Conservation (phyloP, 2,113 vertebrate genomes). For the Gadus chalcogrammus region DNA sequence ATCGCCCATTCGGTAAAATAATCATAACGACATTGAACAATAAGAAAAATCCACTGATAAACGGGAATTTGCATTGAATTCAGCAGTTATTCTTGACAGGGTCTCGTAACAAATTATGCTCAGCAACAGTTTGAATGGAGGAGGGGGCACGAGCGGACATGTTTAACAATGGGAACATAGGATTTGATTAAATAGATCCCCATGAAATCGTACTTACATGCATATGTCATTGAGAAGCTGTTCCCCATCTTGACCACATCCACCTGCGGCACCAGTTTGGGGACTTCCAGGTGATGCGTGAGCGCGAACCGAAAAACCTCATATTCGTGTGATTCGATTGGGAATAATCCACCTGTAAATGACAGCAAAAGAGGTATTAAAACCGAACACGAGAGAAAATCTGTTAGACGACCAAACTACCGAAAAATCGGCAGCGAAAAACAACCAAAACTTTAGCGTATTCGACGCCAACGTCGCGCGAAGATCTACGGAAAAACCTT, state of each 20-base stretch:
- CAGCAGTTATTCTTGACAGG: too few relatives aligned
- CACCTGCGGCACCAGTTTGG: slow-evolving; percentile 97
- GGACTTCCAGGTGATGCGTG: slow-evolving; percentile 95
- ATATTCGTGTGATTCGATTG: slow-evolving; percentile 96
- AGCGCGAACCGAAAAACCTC: slow-evolving; percentile 96
- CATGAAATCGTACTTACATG: slow-evolving; percentile 82
- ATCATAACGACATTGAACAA: too few relatives aligned
- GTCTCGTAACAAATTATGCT: too few relatives aligned
- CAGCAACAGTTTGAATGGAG: not conserved
- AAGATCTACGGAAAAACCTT: slow-evolving; percentile 6
- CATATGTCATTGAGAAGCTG: slow-evolving; percentile 99
- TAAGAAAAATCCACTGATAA: too few relatives aligned
- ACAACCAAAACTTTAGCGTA: not conserved
- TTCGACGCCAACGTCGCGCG: too few relatives aligned
- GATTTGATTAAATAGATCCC: not conserved
- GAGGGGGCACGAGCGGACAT: too few relatives aligned
- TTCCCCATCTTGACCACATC: slow-evolving; percentile 98
- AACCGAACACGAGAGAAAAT: too few relatives aligned
- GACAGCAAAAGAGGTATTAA: slow-evolving; percentile 12
- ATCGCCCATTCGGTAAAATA: too few relatives aligned
- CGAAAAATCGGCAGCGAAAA: not conserved
- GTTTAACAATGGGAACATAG: too few relatives aligned
- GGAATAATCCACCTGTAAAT: slow-evolving; percentile 91
- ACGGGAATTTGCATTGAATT: too few relatives aligned
- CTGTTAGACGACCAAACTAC: too few relatives aligned